Conservation (phyloP, 2,888 invertebrate genomes). For the Silvanus unidentatus region DNA sequence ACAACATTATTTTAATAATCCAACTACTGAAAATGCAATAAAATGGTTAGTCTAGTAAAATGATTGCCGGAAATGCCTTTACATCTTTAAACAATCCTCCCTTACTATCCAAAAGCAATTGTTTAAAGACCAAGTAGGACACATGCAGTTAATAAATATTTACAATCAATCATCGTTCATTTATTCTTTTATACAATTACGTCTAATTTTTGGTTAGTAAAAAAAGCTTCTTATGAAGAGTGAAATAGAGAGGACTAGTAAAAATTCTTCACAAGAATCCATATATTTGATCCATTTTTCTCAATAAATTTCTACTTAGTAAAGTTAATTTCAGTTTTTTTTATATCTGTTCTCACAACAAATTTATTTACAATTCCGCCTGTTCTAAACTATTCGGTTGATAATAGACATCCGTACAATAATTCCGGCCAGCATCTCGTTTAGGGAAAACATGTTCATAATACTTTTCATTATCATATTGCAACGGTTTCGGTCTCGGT, state of each 20-base stretch:
- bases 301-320: background rate
- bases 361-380: conserved; percentile 44
- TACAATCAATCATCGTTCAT: too few species aligned
- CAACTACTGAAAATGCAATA: too few species aligned
- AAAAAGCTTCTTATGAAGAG: background rate
- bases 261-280: background rate
- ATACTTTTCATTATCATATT: conserved; percentile 56
- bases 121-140: conserved; percentile 1
- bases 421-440: conserved; percentile 18
- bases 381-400: conserved; percentile 41
- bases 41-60: too few species aligned
- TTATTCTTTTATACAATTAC: background rate
- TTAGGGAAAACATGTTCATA: conserved; percentile 57
- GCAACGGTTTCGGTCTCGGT: conserved; percentile 54
- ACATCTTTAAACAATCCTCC: too few species aligned
- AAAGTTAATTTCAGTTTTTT: conserved; percentile 8
- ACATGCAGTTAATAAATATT: conserved; percentile 3
- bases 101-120: too few species aligned
- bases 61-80: too few species aligned
- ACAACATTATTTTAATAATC: too few species aligned
- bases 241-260: too few species aligned
- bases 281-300: background rate
- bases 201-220: background rate
- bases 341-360: conserved; percentile 11
- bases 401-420: conserved; percentile 38